Evolutionary conservation across 2,888 invertebrate genomes (phyloP).

Genomic region (Nebria brevicollis): DNA sequence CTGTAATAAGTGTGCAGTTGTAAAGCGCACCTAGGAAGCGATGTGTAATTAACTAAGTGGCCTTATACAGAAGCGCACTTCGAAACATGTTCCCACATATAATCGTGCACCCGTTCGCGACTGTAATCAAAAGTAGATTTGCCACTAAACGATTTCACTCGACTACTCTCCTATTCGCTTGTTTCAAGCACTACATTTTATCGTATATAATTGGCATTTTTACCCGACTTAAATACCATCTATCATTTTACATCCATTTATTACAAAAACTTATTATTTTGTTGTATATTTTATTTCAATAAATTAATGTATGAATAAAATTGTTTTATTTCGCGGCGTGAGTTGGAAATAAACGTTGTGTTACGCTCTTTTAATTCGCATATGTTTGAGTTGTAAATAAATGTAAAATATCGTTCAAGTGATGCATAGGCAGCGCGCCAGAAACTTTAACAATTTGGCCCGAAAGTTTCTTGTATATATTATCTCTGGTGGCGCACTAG

Average conservation of each 20-base stretch:
- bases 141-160: neutral
- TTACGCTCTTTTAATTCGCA: too few relatives aligned
- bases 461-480: slow-evolving; percentile 46
- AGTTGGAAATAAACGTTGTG: too few relatives aligned
- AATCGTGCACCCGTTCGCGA: neutral
- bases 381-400: too few relatives aligned
- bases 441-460: slow-evolving; percentile 46
- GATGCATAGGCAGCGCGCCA: slow-evolving; percentile 17
- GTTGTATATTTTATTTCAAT: too few relatives aligned
- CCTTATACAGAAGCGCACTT: slow-evolving; percentile 1
- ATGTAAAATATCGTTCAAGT: neutral
- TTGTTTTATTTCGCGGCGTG: too few relatives aligned
- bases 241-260: too few relatives aligned
- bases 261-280: too few relatives aligned
- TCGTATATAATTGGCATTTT: neutral
- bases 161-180: neutral
- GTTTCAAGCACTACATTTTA: neutral
- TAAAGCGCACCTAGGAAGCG: neutral
- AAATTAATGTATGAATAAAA: too few relatives aligned
- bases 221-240: neutral
- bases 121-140: slow-evolving; percentile 1
- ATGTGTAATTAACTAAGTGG: slow-evolving; percentile 1
- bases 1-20: too few relatives aligned
- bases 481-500: slow-evolving; percentile 28
- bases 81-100: neutral